Evolutionary conservation across 2,888 invertebrate genomes (phyloP).

Genomic region (Tetramorium bicarinatum): DNA sequence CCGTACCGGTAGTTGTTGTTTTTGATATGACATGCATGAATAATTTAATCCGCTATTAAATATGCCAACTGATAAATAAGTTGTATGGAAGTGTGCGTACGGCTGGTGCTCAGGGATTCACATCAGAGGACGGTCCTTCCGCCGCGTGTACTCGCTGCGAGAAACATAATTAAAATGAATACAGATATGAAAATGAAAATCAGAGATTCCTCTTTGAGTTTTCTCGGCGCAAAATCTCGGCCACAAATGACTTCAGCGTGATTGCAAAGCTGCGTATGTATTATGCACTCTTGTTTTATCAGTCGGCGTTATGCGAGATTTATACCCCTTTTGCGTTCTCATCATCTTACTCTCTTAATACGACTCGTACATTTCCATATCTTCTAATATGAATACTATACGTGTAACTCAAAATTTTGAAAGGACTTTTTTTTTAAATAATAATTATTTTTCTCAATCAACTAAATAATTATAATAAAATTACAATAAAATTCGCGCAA

Average conservation of each 20-base stretch:
- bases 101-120: conserved; percentile 13
- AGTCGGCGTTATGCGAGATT: conserved; percentile 12
- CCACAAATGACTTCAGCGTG: conserved; percentile 7
- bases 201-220: conserved; percentile 18
- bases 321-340: not conserved
- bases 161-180: conserved; percentile 56
- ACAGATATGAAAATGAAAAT: conserved; percentile 21
- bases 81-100: conserved; percentile 31
- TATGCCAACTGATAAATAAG: conserved; percentile 62
- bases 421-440: not conserved
- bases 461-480: not conserved
- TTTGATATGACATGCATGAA: conserved; percentile 54
- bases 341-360: not conserved
- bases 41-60: conserved; percentile 63
- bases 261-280: conserved; percentile 14
- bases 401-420: not conserved
- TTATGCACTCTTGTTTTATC: not conserved
- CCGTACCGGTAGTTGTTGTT: conserved; percentile 42
- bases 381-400: not conserved
- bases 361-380: not conserved
- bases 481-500: not conserved
- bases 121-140: not conserved
- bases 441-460: not conserved
- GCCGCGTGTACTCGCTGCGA: not conserved
- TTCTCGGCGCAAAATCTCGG: conserved; percentile 10